A percentile compares a stretch with the other conserved stretches of the same genome.
Conservation (phyloP, 2,888 invertebrate species). For the Amphipoea lucens region DNA sequence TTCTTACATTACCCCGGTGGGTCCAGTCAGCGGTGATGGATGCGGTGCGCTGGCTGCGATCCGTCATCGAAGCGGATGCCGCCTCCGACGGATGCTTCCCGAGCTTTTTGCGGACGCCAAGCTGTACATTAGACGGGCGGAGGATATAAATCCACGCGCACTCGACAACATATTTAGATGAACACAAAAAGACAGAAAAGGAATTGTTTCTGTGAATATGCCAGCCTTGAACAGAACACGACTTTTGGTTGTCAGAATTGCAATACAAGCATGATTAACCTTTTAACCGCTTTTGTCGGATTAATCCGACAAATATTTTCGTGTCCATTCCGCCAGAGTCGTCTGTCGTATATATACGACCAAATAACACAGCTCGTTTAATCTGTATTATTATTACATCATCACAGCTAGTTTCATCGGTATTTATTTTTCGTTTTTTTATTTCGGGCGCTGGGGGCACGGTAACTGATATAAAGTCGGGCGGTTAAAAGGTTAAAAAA, state of each 20-base stretch:
- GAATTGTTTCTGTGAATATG: conserved; percentile 17
- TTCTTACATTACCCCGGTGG: conserved; percentile 48
- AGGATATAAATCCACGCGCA: conserved; percentile 66
- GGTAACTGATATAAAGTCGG: no score
- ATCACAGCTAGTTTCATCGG: no score
- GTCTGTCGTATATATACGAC: no score
- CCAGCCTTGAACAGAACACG: conserved; percentile 2
- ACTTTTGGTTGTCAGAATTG: not conserved
- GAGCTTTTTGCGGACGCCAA: conserved; percentile 68
- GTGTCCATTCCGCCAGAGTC: no score
- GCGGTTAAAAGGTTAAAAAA: no score
- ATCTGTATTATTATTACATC: no score
- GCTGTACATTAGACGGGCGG: conserved; percentile 68
- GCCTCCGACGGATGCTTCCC: conserved; percentile 67
- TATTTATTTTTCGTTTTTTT: no score
- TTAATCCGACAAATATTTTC: no score
- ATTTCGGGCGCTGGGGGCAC: no score
- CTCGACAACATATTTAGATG: conserved; percentile 36
- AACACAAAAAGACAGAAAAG: conserved; percentile 26
- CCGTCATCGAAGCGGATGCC: conserved; percentile 73
- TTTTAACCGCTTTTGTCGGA: no score
- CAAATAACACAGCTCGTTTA: no score
- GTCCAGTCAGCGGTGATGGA: conserved; percentile 72
- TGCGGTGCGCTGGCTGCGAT: conserved; percentile 68
- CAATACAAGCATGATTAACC: conserved; percentile 11